phyloP scores from a whole-genome alignment of 92 coral and sea anemone species.

The Siderastrea radians region DNA sequence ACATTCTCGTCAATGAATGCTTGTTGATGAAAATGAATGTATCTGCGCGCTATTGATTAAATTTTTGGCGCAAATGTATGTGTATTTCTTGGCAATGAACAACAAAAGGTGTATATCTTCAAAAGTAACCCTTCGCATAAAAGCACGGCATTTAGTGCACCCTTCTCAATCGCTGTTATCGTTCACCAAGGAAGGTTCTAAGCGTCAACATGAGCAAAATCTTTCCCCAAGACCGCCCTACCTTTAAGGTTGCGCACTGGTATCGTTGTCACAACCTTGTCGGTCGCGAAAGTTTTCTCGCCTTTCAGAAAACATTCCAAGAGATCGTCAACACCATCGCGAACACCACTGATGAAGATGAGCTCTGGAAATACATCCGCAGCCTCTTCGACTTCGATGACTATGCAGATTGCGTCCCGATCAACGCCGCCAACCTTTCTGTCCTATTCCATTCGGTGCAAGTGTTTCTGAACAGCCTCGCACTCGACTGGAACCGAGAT shows the following conservation, averaged over 20 bases:
- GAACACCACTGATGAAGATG: slow-evolving; percentile 26
- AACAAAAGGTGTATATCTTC: no score
- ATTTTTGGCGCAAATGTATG: no score
- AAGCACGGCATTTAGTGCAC: background rate
- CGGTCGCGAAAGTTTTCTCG: slow-evolving; percentile 48
- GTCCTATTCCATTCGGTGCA: slow-evolving; percentile 51
- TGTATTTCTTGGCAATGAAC: no score
- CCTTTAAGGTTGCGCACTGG: slow-evolving; percentile 54
- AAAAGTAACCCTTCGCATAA: background rate
- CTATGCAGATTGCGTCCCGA: slow-evolving; percentile 72
- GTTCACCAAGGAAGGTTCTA: background rate
- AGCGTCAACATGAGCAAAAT: slow-evolving; percentile 33
- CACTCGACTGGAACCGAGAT: slow-evolving; percentile 71
- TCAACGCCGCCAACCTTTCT: slow-evolving; percentile 78
- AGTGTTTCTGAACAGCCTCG: slow-evolving; percentile 46
- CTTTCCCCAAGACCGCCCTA: slow-evolving; percentile 60
- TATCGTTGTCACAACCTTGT: slow-evolving; percentile 42
- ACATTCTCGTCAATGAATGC: no score
- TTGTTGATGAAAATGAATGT: no score
- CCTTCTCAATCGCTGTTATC: background rate
- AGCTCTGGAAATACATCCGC: slow-evolving; percentile 53
- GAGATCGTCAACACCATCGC: slow-evolving; percentile 46
- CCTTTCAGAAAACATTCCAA: slow-evolving; percentile 34
- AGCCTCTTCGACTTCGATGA: slow-evolving; percentile 62
- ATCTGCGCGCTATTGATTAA: no score